Evolutionary conservation across 2,888 invertebrate species (phyloP).

Genomic region (Hemithea aestivaria): DNA sequence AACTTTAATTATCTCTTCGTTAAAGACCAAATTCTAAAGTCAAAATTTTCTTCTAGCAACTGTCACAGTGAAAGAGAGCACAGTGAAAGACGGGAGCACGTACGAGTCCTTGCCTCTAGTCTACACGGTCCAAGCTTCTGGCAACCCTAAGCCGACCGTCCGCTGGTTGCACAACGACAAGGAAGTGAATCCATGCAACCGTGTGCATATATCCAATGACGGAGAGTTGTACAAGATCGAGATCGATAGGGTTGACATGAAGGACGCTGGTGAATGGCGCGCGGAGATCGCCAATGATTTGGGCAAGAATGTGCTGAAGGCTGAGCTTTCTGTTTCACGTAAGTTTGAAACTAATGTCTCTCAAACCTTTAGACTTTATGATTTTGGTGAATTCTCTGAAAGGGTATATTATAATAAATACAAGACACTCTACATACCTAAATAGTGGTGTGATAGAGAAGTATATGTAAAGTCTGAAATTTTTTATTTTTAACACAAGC

Average conservation of each 20-base stretch:
- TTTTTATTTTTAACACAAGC: no score
- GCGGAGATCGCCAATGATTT: conserved; percentile 90
- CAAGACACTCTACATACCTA: no score
- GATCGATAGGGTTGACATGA: conserved; percentile 82
- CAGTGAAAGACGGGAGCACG: conserved; percentile 85
- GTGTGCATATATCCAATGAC: conserved; percentile 81
- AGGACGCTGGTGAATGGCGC: conserved; percentile 90
- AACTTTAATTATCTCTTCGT: no score
- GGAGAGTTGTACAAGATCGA: conserved; percentile 87
- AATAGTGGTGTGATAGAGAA: no score
- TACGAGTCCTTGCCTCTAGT: conserved; percentile 90
- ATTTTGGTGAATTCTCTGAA: not conserved
- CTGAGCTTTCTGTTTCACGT: conserved; percentile 86
- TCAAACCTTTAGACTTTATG: not conserved
- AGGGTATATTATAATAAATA: no score
- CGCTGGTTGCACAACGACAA: conserved; percentile 89
- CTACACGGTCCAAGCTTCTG: conserved; percentile 88
- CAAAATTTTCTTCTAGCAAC: conserved; percentile 72
- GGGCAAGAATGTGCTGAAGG: conserved; percentile 87
- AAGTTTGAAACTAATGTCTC: conserved; percentile 44
- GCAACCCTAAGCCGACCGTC: conserved; percentile 87
- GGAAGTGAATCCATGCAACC: conserved; percentile 82
- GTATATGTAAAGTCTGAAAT: no score
- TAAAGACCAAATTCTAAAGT: not conserved
- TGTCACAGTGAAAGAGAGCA: conserved; percentile 85